These are phyloP conservation scores for Pachyuromys duprasi DNA, from an alignment of 2,797 vertebrate species.

Conservation along the genomic window DNA sequence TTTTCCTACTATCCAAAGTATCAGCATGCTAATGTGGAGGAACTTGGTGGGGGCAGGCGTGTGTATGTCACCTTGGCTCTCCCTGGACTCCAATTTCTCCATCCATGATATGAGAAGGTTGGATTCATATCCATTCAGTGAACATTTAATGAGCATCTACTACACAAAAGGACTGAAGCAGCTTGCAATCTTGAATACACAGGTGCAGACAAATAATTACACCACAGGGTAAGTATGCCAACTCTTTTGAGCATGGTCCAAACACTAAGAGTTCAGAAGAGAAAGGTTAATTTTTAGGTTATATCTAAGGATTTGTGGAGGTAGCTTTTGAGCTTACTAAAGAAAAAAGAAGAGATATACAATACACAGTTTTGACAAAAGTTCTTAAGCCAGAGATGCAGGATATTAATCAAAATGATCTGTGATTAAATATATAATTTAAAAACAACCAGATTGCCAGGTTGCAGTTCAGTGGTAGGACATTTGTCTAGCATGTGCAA, in stretches of 20 bases:
- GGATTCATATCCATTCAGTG: constrained; percentile 4
- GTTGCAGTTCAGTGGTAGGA: neutral
- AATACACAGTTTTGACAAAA: neutral
- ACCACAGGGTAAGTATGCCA: neutral
- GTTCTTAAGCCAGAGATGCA: neutral
- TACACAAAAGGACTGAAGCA: neutral
- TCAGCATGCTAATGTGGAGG: neutral
- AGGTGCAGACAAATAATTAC: neutral
- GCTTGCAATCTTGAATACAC: neutral
- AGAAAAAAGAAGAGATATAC: neutral
- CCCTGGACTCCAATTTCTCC: constrained; percentile 5
- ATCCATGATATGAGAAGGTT: constrained; percentile 1
- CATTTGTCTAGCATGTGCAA: neutral
- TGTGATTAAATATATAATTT: neutral
- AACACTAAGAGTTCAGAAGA: constrained; percentile 29
- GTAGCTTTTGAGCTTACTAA: neutral
- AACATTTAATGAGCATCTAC: constrained; percentile 21
- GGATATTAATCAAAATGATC: constrained; percentile 1
- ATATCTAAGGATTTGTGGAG: constrained; percentile 1
- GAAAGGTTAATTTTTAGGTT: constrained; percentile 21
- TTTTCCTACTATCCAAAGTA: neutral
- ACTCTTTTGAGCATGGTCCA: constrained; percentile 6
- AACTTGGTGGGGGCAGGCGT: neutral
- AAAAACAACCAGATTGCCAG: neutral
- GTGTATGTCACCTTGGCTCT: neutral